Percentiles rank a stretch among this genome's conserved stretches.
phyloP scores from a whole-genome alignment of 2,797 vertebrate species.

The Rallus crepitans region DNA sequence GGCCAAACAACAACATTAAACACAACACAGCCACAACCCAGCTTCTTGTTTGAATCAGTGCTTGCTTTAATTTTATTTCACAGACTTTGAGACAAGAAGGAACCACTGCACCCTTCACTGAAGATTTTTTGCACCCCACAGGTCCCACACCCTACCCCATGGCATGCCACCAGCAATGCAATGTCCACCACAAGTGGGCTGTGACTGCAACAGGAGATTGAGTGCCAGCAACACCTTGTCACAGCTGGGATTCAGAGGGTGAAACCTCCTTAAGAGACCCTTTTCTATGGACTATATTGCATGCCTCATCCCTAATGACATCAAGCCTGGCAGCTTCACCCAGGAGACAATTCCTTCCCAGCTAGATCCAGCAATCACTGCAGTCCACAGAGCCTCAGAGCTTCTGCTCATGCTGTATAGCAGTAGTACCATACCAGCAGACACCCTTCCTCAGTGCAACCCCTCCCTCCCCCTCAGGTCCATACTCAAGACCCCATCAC shows the following conservation, averaged over 20 bases:
- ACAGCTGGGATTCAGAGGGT: background rate
- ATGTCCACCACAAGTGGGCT: rapidly evolving
- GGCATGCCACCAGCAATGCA: rapidly evolving
- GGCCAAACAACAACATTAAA: background rate
- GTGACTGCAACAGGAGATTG: background rate
- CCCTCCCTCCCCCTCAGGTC: too few species aligned
- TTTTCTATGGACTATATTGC: rapidly evolving
- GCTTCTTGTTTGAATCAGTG: background rate
- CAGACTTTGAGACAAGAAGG: background rate
- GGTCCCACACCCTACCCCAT: background rate
- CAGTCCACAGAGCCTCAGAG: background rate
- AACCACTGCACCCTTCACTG: rapidly evolving
- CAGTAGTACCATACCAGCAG: background rate
- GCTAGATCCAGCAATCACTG: background rate
- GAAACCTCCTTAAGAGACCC: background rate
- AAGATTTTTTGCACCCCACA: background rate
- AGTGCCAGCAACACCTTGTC: background rate
- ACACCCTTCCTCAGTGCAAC: too few species aligned
- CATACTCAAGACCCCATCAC: background rate
- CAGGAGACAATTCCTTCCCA: background rate
- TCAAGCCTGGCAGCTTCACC: background rate
- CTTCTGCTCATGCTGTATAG: background rate
- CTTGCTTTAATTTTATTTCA: background rate
- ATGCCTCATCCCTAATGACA: background rate
- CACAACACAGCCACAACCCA: background rate